Percentiles rank a stretch among this genome's conserved stretches.
Evolutionary conservation across 1,140 invertebrate species (phyloP).

Genomic region (Lordiphosa stackelbergi): DNA sequence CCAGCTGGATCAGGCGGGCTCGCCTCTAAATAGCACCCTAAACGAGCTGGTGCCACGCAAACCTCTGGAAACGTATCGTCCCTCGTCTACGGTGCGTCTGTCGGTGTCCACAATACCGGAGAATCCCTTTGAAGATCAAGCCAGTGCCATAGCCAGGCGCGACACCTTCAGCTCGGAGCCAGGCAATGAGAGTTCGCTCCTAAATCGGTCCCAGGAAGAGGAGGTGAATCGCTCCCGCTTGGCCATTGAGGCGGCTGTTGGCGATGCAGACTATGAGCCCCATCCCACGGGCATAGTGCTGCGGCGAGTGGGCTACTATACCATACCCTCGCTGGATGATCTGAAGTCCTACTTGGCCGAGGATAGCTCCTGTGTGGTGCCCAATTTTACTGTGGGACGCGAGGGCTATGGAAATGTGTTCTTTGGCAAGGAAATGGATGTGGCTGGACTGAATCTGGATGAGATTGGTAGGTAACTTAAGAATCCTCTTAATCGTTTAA

Average conservation of each 20-base stretch:
- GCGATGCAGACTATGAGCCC: constrained; percentile 73
- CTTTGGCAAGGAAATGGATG: constrained; percentile 91
- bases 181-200: constrained; percentile 50
- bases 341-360: constrained; percentile 82
- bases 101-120: constrained; percentile 65
- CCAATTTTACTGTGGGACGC: constrained; percentile 94
- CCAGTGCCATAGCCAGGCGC: constrained; percentile 33
- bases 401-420: constrained; percentile 94
- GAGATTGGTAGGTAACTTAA: constrained; percentile 80
- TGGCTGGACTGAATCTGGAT: constrained; percentile 93
- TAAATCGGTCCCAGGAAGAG: constrained; percentile 41
- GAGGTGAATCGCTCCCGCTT: constrained; percentile 31
- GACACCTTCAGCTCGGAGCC: constrained; percentile 53
- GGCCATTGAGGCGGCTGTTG: constrained; percentile 37
- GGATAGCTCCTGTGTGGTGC: constrained; percentile 89
- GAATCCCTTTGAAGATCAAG: constrained; percentile 66
- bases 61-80: constrained; percentile 58
- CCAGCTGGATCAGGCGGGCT: constrained; percentile 31
- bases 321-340: constrained; percentile 88
- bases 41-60: constrained; percentile 67
- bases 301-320: constrained; percentile 90
- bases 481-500: not conserved
- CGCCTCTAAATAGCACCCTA: constrained; percentile 61
- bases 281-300: constrained; percentile 82
- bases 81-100: constrained; percentile 26